phyloP scores from a whole-genome alignment of 2,113 vertebrate genomes.

The Chlamydotis undulata region DNA sequence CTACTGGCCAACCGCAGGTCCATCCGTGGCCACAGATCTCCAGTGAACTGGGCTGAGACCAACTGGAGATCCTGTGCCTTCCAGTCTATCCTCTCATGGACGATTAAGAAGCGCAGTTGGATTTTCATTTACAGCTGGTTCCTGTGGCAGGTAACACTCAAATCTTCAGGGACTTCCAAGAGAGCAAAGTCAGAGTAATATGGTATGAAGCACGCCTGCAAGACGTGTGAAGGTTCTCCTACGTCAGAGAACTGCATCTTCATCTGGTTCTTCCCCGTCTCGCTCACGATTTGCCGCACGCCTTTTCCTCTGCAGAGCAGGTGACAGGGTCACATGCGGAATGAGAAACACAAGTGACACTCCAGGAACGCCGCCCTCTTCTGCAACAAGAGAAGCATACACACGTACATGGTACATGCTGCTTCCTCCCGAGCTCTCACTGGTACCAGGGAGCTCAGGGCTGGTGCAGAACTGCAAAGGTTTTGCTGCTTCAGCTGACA shows the following conservation, averaged over 20 bases:
- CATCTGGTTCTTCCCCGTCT: neutral
- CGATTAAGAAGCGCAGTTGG: neutral
- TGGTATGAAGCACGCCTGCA: rapidly evolving
- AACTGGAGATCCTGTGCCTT: rapidly evolving
- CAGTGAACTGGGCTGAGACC: neutral
- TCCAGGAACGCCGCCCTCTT: neutral
- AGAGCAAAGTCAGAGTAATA: neutral
- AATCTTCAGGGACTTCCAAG: neutral
- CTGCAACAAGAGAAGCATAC: neutral
- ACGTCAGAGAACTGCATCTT: neutral
- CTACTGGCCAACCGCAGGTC: rapidly evolving
- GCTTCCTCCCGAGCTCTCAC: neutral
- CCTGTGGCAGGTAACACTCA: neutral
- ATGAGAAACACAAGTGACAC: neutral
- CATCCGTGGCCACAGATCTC: neutral
- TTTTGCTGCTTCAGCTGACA: conserved; percentile 13
- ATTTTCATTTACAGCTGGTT: neutral
- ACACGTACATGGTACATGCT: rapidly evolving
- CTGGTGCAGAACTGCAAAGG: neutral
- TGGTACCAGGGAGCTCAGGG: neutral
- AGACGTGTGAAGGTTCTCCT: neutral
- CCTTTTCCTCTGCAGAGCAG: neutral
- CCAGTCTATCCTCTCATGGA: neutral
- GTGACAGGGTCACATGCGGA: neutral
- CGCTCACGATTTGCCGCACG: rapidly evolving